phyloP scores from a whole-genome alignment of 2,113 vertebrate species.

The Alligator mississippiensis region DNA sequence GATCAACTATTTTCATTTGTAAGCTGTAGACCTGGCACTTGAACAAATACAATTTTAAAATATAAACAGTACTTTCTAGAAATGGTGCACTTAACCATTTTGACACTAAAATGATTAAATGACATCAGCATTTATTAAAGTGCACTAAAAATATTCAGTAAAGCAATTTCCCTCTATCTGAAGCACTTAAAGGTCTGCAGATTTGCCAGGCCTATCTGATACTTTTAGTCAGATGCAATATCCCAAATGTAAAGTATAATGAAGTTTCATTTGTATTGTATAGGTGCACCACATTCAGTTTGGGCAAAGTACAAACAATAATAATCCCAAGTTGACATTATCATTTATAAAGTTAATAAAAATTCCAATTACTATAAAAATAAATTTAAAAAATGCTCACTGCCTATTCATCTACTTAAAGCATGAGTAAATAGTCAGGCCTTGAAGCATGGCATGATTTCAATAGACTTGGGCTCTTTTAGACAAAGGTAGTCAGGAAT shows the following conservation, averaged over 20 bases:
- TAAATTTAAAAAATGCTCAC: neutral
- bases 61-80: neutral
- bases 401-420: neutral
- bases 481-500: neutral
- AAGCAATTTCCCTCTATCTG: neutral
- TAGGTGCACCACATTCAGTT: neutral
- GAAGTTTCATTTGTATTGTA: neutral
- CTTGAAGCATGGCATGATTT: neutral
- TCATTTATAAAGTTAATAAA: neutral
- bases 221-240: neutral
- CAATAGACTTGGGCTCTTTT: neutral
- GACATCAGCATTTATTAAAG: neutral
- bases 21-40: neutral
- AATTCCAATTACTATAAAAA: neutral
- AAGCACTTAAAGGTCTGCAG: neutral
- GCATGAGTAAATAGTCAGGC: neutral
- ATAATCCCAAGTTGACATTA: neutral
- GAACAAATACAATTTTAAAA: neutral
- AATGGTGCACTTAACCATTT: slow-evolving; percentile 1
- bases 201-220: neutral
- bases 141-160: neutral
- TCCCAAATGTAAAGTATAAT: neutral
- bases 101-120: neutral
- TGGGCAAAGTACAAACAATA: neutral
- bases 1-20: neutral